These are phyloP conservation scores for Euthynnus affinis DNA, from an alignment of 2,797 vertebrate species.

Conservation along the genomic window DNA sequence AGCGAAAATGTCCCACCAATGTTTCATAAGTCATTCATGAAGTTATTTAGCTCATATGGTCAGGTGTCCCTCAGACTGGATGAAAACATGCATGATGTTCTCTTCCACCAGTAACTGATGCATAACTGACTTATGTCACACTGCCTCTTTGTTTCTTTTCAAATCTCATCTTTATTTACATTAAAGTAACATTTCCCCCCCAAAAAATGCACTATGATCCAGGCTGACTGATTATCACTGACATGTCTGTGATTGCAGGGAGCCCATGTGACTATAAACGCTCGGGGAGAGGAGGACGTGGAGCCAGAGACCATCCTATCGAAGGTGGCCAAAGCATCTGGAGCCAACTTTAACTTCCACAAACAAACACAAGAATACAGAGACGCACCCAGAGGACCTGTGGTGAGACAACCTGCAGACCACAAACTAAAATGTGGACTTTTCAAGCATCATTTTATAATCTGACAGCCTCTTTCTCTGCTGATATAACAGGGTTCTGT, in stretches of 20 bases:
- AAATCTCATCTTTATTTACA: too few species aligned
- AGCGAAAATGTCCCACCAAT: too few species aligned
- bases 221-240: not conserved
- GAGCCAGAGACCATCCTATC: conserved; percentile 90
- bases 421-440: not conserved
- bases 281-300: conserved; percentile 92
- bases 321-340: conserved; percentile 93
- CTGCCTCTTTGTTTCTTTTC: too few species aligned
- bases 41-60: too few species aligned
- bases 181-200: too few species aligned
- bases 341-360: conserved; percentile 90
- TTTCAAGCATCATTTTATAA: not conserved
- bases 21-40: too few species aligned
- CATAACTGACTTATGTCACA: too few species aligned
- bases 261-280: conserved; percentile 94
- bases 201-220: too few species aligned
- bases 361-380: conserved; percentile 82
- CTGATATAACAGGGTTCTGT: conserved; percentile 87
- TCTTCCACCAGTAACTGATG: too few species aligned
- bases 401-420: conserved; percentile 85
- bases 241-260: conserved; percentile 81
- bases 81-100: too few species aligned
- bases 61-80: too few species aligned
- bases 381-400: conserved; percentile 85
- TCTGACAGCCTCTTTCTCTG: not conserved